Percentiles rank a stretch among this genome's conserved stretches.
These are phyloP conservation scores for Ictalurus punctatus DNA, from an alignment of 2,113 vertebrate species.

Conservation along the genomic window DNA sequence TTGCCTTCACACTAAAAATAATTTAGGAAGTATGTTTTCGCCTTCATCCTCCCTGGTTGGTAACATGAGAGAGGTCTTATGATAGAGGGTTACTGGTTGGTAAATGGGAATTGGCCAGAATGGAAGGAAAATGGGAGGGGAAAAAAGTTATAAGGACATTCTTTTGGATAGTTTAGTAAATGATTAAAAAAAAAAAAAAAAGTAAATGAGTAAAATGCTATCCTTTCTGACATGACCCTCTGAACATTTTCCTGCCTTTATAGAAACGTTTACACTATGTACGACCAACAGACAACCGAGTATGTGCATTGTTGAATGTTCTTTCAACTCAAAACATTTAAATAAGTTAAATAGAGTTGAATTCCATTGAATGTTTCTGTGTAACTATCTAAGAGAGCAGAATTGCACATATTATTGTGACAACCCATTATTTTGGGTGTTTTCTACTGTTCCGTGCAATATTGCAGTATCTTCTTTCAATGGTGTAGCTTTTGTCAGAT, in stretches of 20 bases:
- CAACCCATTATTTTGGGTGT: background rate
- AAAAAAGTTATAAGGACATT: background rate
- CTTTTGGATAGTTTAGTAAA: background rate
- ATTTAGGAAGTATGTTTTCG: background rate
- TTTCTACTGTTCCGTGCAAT: background rate
- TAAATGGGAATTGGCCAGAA: background rate
- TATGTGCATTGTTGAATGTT: background rate
- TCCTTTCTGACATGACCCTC: background rate
- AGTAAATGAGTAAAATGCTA: background rate
- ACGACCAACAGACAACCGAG: background rate
- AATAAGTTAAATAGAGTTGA: background rate
- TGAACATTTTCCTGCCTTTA: background rate
- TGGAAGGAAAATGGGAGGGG: background rate
- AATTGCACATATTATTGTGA: background rate
- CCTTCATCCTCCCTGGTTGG: background rate
- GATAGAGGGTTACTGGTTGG: background rate
- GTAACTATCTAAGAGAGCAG: background rate
- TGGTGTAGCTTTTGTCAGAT: background rate
- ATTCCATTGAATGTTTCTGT: background rate
- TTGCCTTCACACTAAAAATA: too few species aligned
- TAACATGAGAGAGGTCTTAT: background rate
- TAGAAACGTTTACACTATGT: background rate
- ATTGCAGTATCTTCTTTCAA: background rate
- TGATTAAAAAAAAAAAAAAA: background rate
- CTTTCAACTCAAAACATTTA: background rate